These are phyloP conservation scores for Agonopterix subpropinquella DNA, from an alignment of 2,888 invertebrate genomes.

Conservation along the genomic window DNA sequence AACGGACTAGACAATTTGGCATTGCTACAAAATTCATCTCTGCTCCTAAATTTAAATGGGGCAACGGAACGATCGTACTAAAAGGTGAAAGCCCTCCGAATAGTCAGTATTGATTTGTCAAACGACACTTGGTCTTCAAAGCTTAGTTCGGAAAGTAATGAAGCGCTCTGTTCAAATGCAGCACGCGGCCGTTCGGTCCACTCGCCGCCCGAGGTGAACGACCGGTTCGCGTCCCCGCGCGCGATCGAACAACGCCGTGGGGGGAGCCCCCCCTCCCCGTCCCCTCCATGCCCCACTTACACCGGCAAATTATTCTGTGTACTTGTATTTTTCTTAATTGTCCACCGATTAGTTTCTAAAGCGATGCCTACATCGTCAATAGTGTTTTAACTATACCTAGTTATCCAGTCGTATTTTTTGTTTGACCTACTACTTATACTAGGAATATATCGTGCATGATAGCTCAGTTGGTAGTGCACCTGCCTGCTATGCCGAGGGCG, in stretches of 20 bases:
- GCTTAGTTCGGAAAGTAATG: slow-evolving; percentile 5
- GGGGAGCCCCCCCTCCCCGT: neutral
- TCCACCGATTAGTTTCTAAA: slow-evolving; percentile 1
- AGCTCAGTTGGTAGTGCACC: no score
- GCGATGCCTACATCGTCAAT: neutral
- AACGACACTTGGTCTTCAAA: slow-evolving; percentile 7
- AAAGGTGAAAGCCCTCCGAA: neutral
- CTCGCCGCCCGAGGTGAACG: slow-evolving; percentile 7
- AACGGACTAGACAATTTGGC: no score
- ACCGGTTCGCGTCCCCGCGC: slow-evolving; percentile 6
- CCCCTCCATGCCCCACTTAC: slow-evolving; percentile 24
- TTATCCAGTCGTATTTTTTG: neutral
- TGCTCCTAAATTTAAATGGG: no score
- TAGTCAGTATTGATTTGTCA: slow-evolving; percentile 9
- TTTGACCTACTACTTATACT: no score
- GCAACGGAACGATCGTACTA: no score
- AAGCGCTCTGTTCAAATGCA: slow-evolving; percentile 3
- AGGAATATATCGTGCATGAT: no score
- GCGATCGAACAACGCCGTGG: slow-evolving; percentile 6
- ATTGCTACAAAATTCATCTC: no score
- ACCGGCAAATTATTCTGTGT: slow-evolving; percentile 11
- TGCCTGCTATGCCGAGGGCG: no score
- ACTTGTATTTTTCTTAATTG: neutral
- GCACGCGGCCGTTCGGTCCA: slow-evolving; percentile 2
- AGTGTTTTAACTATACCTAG: neutral